Base-by-base conservation (phyloP, 2,888 invertebrate genomes). In the Stenotaenia linearis region DNA sequence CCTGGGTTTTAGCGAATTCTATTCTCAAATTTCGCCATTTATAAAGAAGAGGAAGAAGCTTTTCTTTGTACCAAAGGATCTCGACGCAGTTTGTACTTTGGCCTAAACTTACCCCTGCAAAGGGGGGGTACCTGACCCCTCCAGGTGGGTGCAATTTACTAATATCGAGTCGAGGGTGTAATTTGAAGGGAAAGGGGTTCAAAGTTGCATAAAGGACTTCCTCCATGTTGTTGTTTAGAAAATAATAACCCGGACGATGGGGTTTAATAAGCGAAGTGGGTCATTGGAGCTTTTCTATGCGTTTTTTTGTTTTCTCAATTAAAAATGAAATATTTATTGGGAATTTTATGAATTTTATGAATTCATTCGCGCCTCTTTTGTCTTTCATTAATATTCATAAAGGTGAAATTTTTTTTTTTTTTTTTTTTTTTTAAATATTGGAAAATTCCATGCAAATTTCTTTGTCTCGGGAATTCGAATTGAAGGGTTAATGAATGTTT, bases 41-140 rank as follows among this genome's bases (percentile, higher is more conserved):
- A 69, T 69, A 69, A 69, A 69, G 69, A 69, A 69, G 69, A 69
- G 69, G 69, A 69, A 69, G 69, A 69, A 69, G 69, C 69, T 69
- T 69, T 69, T 69, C 69, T 28, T 69, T 69, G 50, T 18, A 50
- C 21, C n/a, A 50, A 18, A 45, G 21, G 50, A 50, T 69, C 25
- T 28, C 3, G 56, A 18, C 25, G 15, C 28, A 23, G 69, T 69
- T 69, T 69, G 69, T 28, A 28, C 28, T 69, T 69, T 50, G 50
- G 50, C 50, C 50, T n/a, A n/a, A n/a, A n/a, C n/a, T n/a, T 50
- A 50, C 50, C 50, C 18, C 18, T 50, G n/a, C 18, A 7, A n/a
- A 69, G 10, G 45, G 12, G 45, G 18, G 45, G 45, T 12, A 7
- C n/a, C 6, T 15, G 45, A n/a, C 69, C 69, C 69, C 69, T 25